Conservation (phyloP, 1,140 invertebrate species). For the Drosophila watanabei region DNA sequence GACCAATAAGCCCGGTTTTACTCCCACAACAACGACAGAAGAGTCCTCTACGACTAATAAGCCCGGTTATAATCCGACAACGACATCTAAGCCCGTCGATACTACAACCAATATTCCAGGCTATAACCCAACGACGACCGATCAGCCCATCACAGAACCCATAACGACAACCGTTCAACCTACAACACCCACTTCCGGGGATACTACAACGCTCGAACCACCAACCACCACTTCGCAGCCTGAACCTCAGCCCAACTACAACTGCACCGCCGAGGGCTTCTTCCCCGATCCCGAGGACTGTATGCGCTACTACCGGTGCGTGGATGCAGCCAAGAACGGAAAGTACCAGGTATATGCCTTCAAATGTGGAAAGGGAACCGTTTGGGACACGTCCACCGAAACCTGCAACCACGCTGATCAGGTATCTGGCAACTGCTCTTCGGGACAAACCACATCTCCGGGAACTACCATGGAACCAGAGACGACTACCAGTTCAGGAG, state of each 20-base stretch:
- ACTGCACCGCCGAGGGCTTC: conserved; percentile 67
- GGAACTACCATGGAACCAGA: conserved; percentile 20
- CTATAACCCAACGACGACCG: conserved; percentile 49
- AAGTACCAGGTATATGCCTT: conserved; percentile 88
- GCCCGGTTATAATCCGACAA: conserved; percentile 41
- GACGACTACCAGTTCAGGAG: conserved; percentile 15
- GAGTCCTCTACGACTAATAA: conserved; percentile 38
- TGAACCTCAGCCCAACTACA: conserved; percentile 58
- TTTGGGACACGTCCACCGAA: conserved; percentile 88
- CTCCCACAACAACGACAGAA: conserved; percentile 16
- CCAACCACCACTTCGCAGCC: conserved; percentile 40
- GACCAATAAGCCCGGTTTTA: conserved; percentile 13
- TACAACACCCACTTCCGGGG: conserved; percentile 26
- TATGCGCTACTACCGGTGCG: conserved; percentile 90
- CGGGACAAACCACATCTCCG: conserved; percentile 58
- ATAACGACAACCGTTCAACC: conserved; percentile 27
- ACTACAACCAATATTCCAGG: conserved; percentile 50
- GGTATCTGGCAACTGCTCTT: conserved; percentile 75
- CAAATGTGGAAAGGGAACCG: conserved; percentile 88
- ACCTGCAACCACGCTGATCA: conserved; percentile 88
- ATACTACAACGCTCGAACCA: conserved; percentile 37
- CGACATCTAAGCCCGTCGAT: conserved; percentile 31
- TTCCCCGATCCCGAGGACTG: conserved; percentile 87
- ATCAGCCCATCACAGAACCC: conserved; percentile 23
- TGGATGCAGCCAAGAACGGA: conserved; percentile 86